Percentiles rank a stretch among this genome's conserved stretches.
phyloP scores from a whole-genome alignment of 2,113 vertebrate species.

The Neofelis nebulosa region DNA sequence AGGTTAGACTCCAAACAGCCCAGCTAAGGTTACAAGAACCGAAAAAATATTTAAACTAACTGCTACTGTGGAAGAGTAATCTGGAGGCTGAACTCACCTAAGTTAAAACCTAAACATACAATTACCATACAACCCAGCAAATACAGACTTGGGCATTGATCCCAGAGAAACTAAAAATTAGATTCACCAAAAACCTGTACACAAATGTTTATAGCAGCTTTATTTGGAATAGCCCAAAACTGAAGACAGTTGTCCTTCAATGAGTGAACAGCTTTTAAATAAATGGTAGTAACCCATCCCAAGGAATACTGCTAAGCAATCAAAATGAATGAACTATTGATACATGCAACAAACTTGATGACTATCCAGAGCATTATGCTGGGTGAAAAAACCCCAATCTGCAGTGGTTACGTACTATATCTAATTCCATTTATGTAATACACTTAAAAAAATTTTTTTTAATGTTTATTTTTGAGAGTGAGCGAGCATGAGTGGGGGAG shows the following conservation, averaged over 20 bases:
- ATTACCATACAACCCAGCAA: background rate
- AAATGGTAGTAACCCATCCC: background rate
- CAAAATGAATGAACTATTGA: background rate
- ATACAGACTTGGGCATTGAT: background rate
- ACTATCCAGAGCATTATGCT: background rate
- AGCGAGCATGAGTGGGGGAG: too few relatives aligned
- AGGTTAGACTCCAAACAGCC: background rate
- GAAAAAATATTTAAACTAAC: background rate
- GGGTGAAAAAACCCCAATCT: background rate
- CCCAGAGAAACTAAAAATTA: background rate
- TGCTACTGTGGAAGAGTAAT: background rate
- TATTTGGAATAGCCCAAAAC: background rate
- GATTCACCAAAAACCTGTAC: background rate
- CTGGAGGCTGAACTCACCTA: background rate
- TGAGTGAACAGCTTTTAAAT: background rate
- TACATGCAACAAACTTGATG: background rate
- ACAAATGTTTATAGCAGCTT: background rate
- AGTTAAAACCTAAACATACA: background rate
- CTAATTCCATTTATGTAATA: background rate
- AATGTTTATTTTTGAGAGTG: too few relatives aligned
- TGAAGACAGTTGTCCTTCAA: background rate
- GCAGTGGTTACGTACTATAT: background rate
- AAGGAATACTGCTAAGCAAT: background rate
- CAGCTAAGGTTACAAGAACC: background rate
- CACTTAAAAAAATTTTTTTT: too few relatives aligned